Conservation (phyloP, 2,888 invertebrate genomes). For the Heliconius hortense region DNA sequence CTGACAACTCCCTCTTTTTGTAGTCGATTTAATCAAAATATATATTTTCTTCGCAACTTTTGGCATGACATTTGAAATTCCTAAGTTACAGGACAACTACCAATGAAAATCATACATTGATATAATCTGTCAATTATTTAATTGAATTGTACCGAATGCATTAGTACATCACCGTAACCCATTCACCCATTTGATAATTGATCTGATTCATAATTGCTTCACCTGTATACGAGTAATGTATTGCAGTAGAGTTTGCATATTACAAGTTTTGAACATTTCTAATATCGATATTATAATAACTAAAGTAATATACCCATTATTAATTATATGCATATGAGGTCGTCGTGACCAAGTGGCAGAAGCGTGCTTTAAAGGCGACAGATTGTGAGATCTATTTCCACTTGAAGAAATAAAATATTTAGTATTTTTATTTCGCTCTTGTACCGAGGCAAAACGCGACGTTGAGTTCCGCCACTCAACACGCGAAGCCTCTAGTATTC, state of each 20-base stretch:
- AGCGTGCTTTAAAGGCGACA: too few species aligned
- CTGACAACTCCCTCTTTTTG: not conserved
- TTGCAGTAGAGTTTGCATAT: not conserved
- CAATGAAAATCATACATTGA: not conserved
- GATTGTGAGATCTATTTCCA: not conserved
- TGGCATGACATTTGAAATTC: not conserved
- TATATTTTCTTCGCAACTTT: not conserved
- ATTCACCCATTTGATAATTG: slow-evolving; percentile 23
- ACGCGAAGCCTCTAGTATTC: not conserved
- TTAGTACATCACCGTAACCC: slow-evolving; percentile 13
- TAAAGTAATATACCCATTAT: too few species aligned
- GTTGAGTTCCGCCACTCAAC: not conserved
- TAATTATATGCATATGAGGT: too few species aligned
- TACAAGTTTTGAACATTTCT: not conserved
- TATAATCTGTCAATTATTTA: not conserved
- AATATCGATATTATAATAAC: not conserved
- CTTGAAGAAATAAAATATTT: not conserved
- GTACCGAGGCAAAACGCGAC: not conserved
- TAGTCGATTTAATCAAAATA: not conserved
- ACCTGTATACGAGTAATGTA: slow-evolving; percentile 7
- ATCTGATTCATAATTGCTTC: slow-evolving; percentile 10
- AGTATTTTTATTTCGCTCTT: not conserved
- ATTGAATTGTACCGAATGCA: slow-evolving; percentile 13
- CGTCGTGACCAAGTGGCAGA: too few species aligned
- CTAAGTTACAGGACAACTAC: too few species aligned